Evolutionary conservation across 2,888 invertebrate species (phyloP).

Genomic region (Torymus texanus): DNA sequence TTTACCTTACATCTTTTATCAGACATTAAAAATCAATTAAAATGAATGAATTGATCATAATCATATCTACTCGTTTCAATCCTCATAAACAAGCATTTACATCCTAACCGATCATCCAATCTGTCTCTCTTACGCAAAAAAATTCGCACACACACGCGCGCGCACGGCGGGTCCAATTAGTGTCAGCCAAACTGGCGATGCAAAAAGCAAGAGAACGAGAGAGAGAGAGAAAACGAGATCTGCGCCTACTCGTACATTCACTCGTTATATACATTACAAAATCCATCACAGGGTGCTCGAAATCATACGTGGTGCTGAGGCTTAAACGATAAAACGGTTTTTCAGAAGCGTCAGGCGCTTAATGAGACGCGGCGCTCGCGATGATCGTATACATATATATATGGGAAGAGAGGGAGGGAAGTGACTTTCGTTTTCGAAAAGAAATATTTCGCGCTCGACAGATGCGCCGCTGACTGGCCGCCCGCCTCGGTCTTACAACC

Average conservation of each 20-base stretch:
- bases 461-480: slow-evolving; percentile 58
- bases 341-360: slow-evolving; percentile 54
- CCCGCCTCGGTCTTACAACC: slow-evolving; percentile 55
- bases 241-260: background rate
- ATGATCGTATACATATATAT: slow-evolving; percentile 55
- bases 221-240: background rate
- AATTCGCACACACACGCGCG: background rate
- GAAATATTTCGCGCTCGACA: slow-evolving; percentile 61
- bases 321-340: slow-evolving; percentile 43
- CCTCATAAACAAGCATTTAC: slow-evolving; percentile 11
- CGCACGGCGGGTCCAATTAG: slow-evolving; percentile 18
- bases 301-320: slow-evolving; percentile 28
- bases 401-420: slow-evolving; percentile 58
- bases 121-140: background rate
- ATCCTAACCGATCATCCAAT: background rate
- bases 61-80: slow-evolving; percentile 2
- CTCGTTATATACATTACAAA: slow-evolving; percentile 30
- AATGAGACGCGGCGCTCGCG: slow-evolving; percentile 58
- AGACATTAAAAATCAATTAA: slow-evolving; percentile 24
- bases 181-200: background rate
- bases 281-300: slow-evolving; percentile 11
- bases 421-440: slow-evolving; percentile 63
- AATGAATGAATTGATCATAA: slow-evolving; percentile 25
- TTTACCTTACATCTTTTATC: too few relatives aligned
- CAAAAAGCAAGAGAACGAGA: background rate